A percentile compares a stretch with the other conserved stretches of the same genome.
Conservation (phyloP, 2,888 invertebrate species). For the Portevinia maculata region DNA sequence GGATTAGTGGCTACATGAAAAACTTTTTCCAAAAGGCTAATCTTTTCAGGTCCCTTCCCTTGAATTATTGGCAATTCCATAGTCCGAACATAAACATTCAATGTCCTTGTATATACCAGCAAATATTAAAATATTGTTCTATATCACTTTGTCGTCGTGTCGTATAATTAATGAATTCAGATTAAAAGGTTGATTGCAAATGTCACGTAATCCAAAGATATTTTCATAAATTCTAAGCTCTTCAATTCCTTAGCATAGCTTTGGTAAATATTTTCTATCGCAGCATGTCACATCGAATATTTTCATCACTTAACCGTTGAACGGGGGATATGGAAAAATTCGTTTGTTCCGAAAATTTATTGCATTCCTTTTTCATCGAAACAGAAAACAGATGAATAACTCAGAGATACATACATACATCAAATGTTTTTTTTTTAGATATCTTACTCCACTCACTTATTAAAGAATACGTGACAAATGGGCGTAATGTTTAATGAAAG, state of each 20-base stretch:
- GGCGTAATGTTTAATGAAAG: constrained; percentile 38
- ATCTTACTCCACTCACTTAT: constrained; percentile 27
- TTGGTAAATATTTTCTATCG: neutral
- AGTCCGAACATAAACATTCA: neutral
- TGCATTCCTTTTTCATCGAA: constrained; percentile 7
- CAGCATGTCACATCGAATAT: constrained; percentile 4
- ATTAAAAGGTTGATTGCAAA: constrained; percentile 36
- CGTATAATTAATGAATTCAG: constrained; percentile 35
- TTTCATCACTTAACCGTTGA: constrained; percentile 14
- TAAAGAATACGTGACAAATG: constrained; percentile 49
- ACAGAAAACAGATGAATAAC: constrained; percentile 7
- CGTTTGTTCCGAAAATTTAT: constrained; percentile 10
- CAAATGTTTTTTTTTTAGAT: constrained; percentile 7
- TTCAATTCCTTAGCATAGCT: neutral
- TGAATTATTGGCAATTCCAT: neutral
- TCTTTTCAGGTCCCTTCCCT: constrained; percentile 7
- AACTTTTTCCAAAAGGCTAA: constrained; percentile 13
- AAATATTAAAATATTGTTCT: neutral
- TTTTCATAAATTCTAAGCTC: neutral
- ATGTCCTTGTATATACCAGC: neutral
- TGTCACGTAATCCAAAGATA: constrained; percentile 29
- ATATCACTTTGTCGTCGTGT: neutral
- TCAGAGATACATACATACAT: constrained; percentile 15
- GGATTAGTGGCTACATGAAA: constrained; percentile 21
- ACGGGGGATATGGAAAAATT: neutral